A percentile compares a stretch with the other conserved stretches of the same genome.
Evolutionary conservation across 2,797 vertebrate species (phyloP).

Genomic region (Xenopus petersii): DNA sequence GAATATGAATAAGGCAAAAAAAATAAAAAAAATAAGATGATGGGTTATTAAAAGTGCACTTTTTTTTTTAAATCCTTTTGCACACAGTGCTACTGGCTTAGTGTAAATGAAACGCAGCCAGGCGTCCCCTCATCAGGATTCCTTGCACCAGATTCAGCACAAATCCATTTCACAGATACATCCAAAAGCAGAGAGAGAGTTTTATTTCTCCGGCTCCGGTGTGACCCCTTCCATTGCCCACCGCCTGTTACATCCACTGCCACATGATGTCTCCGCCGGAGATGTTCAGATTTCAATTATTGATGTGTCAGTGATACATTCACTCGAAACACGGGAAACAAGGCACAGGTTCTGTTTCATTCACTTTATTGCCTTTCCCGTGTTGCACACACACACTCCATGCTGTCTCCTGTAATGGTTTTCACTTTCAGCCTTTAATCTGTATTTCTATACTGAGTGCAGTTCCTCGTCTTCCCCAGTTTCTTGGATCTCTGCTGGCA

Average conservation of each 20-base stretch:
- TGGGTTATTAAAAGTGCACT: constrained; percentile 63
- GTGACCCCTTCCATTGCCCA: constrained; percentile 6
- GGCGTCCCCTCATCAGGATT: constrained; percentile 50
- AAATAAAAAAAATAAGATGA: constrained; percentile 33
- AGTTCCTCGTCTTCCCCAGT: constrained; percentile 12
- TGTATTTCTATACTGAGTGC: constrained; percentile 51
- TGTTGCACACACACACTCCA: constrained; percentile 1
- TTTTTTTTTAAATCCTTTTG: constrained; percentile 55
- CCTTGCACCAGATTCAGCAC: constrained; percentile 56
- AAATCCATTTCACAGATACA: constrained; percentile 58
- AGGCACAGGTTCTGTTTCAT: background rate
- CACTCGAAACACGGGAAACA: too few relatives aligned
- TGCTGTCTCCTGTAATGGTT: too few relatives aligned
- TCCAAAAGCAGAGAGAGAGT: background rate
- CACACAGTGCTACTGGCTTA: constrained; percentile 50
- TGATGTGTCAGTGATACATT: background rate
- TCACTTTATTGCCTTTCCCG: constrained; percentile 24
- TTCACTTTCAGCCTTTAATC: too few relatives aligned
- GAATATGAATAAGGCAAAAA: background rate
- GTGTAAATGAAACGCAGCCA: constrained; percentile 53
- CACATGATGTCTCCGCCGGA: constrained; percentile 19
- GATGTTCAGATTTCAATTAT: constrained; percentile 1
- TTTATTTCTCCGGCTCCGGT: constrained; percentile 4
- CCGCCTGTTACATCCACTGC: constrained; percentile 18
- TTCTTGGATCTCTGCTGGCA: constrained; percentile 71